phyloP scores from a whole-genome alignment of 2,888 invertebrate genomes.

The Parnassius glacialis region DNA sequence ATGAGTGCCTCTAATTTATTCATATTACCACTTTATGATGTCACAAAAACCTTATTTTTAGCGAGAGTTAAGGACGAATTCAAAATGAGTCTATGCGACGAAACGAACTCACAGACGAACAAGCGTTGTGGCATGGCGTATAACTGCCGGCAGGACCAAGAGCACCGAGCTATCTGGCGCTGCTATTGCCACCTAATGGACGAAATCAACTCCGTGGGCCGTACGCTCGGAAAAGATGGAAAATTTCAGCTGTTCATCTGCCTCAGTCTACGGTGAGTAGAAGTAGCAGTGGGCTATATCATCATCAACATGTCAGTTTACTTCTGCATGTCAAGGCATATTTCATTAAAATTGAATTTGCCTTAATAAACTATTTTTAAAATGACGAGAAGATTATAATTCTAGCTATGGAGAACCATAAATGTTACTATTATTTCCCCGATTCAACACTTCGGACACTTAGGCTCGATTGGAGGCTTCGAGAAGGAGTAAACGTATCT shows the following conservation, averaged over 20 bases:
- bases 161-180: constrained; percentile 88
- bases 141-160: constrained; percentile 72
- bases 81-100: constrained; percentile 86
- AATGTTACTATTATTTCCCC: too few relatives aligned
- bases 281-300: too few relatives aligned
- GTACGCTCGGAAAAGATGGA: constrained; percentile 96
- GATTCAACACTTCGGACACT: too few relatives aligned
- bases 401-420: too few relatives aligned
- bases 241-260: constrained; percentile 98
- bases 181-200: constrained; percentile 94
- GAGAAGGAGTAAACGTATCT: too few relatives aligned
- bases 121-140: constrained; percentile 64
- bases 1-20: too few relatives aligned
- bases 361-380: too few relatives aligned
- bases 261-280: constrained; percentile 89
- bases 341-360: too few relatives aligned
- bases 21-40: not conserved
- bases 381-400: too few relatives aligned
- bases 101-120: constrained; percentile 59
- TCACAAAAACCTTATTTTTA: constrained; percentile 42
- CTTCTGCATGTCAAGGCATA: too few relatives aligned
- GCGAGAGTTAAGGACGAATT: constrained; percentile 91
- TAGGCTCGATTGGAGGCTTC: too few relatives aligned
- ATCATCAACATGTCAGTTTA: too few relatives aligned
- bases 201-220: constrained; percentile 91